These are phyloP conservation scores for Acanthiza pusilla DNA, from an alignment of 2,797 vertebrate species.

Conservation along the genomic window DNA sequence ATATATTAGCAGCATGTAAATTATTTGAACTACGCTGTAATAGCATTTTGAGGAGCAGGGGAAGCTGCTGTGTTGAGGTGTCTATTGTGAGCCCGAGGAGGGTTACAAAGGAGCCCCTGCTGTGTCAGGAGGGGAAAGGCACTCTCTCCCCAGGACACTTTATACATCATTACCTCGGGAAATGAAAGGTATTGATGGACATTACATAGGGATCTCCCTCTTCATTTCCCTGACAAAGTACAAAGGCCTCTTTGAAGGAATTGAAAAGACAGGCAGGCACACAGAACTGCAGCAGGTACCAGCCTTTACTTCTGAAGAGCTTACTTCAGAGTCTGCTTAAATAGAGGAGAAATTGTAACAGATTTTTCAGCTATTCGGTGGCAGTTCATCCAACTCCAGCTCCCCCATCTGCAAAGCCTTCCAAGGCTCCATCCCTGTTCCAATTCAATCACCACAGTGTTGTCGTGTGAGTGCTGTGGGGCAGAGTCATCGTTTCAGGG, in stretches of 20 bases:
- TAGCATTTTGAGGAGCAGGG: neutral
- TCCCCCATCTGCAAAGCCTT: neutral
- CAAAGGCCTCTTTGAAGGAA: neutral
- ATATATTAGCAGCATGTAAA: neutral
- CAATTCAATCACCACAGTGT: neutral
- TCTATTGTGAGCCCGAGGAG: neutral
- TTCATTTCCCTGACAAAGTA: neutral
- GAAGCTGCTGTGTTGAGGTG: neutral
- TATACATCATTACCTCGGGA: neutral
- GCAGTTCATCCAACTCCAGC: neutral
- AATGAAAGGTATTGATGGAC: neutral
- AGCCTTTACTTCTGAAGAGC: neutral
- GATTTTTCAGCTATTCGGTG: neutral
- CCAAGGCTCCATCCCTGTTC: neutral
- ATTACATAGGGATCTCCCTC: conserved; percentile 7
- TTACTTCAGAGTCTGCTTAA: neutral
- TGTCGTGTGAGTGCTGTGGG: neutral
- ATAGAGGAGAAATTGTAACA: neutral
- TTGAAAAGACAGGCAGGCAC: neutral
- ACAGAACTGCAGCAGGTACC: neutral
- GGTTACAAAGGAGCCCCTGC: neutral
- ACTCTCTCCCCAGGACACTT: neutral
- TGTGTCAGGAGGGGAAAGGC: neutral
- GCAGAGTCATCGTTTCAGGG: neutral
- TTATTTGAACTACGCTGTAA: neutral